phyloP scores from a whole-genome alignment of 64 coral and sea anemone species.

The Stichodactyla helianthus region DNA sequence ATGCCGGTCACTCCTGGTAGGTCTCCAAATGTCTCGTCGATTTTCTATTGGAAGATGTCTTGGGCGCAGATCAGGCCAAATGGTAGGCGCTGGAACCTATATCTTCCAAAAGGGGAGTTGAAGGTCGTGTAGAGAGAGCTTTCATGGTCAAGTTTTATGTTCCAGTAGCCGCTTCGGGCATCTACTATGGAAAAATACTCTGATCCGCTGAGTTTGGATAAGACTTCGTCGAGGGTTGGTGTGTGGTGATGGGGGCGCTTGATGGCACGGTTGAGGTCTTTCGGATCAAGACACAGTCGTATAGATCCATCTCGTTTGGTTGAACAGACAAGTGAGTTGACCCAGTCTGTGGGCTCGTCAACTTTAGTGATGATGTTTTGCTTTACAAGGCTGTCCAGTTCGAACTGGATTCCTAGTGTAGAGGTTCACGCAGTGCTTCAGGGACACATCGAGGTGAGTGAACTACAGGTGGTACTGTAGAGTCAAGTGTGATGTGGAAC shows the following conservation, averaged over 20 bases:
- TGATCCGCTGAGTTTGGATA: constrained; percentile 24
- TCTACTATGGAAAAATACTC: constrained; percentile 43
- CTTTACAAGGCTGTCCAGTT: constrained; percentile 19
- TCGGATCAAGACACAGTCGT: constrained; percentile 29
- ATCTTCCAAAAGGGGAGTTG: constrained; percentile 31
- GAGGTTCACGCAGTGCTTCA: constrained; percentile 16
- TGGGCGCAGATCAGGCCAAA: constrained; percentile 50
- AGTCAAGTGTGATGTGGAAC: constrained; percentile 36
- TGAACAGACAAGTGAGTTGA: constrained; percentile 26
- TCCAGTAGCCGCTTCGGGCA: constrained; percentile 36
- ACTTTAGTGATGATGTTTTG: constrained; percentile 38
- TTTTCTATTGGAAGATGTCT: constrained; percentile 36
- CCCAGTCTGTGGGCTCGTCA: constrained; percentile 36
- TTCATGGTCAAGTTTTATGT: constrained; percentile 23
- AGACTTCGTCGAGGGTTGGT: constrained; percentile 32
- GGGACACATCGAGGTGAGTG: constrained; percentile 33
- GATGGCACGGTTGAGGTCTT: constrained; percentile 39
- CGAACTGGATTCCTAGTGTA: constrained; percentile 32
- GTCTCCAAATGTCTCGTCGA: constrained; percentile 40
- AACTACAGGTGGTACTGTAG: constrained; percentile 14
- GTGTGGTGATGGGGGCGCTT: constrained; percentile 41
- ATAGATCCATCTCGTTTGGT: constrained; percentile 20
- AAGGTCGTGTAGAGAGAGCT: constrained; percentile 39
- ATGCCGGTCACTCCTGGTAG: constrained; percentile 35
- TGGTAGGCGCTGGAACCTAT: constrained; percentile 20